Base-by-base conservation (phyloP, 1,140 invertebrate genomes). In the Lucilia sericata region DNA sequence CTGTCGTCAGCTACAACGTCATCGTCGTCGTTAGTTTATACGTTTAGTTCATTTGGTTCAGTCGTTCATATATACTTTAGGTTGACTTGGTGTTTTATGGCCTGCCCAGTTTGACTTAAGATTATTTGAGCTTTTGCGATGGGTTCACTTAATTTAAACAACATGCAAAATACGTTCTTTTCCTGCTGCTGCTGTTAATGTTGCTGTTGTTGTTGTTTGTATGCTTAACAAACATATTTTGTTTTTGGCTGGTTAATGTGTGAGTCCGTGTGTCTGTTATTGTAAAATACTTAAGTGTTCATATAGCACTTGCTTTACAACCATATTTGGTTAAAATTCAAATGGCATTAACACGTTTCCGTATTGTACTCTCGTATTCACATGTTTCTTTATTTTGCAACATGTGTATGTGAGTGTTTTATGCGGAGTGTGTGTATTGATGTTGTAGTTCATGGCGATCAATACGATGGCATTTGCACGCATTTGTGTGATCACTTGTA, bases 261-360 rank as follows among this genome's bases (percentile, higher is more conserved):
- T 34, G 74, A 34, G 74, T 19, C 51, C n/a, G 36, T 78, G 12
- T 78, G 75, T 78, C 12, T 42, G 9, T 5, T 2, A 42, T n/a
- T 51, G n/a, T 80, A 19, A 21, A n/a, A 78, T 78, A 47, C n/a
- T 78, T 49, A 80, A 80, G 76, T 80, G 76, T 80, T 80, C 76
- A 80, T 80, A 80, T 80, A 80, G 76, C 76, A 80, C 76, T 80
- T 80, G 76, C 81, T 82, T 65, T 84, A 75, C 75, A 74, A 88
- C 88, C 88, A 89, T 89, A 89, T 89, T 89, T 89, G 88, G 88
- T 84, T 87, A 89, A 80, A 89, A 89, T 89, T 89, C 88, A 89
- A 89, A 89, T 89, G 87, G 88, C 88, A 89, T 89, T 89, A 89
- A 89, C 88, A 89, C 88, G 88, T 89, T 88, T 88, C 85, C 87